Evolutionary conservation across 2,888 invertebrate genomes (phyloP).

Genomic region (Melanargia galathea): DNA sequence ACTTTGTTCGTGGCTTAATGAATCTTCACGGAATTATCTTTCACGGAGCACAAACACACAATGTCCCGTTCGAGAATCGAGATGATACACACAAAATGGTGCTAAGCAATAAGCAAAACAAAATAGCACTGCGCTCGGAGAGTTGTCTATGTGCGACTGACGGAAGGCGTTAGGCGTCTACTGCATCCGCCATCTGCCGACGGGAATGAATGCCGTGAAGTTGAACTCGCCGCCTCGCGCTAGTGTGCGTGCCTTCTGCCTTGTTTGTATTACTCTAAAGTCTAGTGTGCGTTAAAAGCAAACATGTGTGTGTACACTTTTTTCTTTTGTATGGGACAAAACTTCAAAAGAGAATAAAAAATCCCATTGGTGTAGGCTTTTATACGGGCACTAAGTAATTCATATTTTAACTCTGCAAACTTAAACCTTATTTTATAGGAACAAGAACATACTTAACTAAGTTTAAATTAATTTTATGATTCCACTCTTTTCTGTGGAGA

Average conservation of each 20-base stretch:
- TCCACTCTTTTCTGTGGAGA: not conserved
- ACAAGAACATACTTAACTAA: not conserved
- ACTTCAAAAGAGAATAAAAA: conserved; percentile 63
- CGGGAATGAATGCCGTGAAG: conserved; percentile 76
- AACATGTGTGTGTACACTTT: conserved; percentile 67
- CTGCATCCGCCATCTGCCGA: conserved; percentile 83
- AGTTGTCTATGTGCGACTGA: conserved; percentile 82
- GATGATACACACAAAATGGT: conserved; percentile 80
- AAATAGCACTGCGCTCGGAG: conserved; percentile 69
- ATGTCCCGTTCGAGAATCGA: conserved; percentile 80
- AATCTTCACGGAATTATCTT: too few relatives aligned
- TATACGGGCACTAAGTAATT: conserved; percentile 46
- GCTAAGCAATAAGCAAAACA: conserved; percentile 70
- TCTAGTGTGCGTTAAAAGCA: conserved; percentile 56
- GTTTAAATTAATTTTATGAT: conserved; percentile 1
- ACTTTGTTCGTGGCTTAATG: conserved; percentile 64
- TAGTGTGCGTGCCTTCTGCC: conserved; percentile 56
- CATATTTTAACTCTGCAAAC: conserved; percentile 30
- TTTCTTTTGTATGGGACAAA: conserved; percentile 72
- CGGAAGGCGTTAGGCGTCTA: conserved; percentile 78
- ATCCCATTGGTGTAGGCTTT: conserved; percentile 51
- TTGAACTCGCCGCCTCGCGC: conserved; percentile 57
- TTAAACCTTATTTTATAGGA: conserved; percentile 50
- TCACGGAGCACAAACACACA: conserved; percentile 80
- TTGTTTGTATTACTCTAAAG: conserved; percentile 57